These are phyloP conservation scores for Aptenodytes forsteri DNA, from an alignment of 2,113 vertebrate genomes.

Conservation along the genomic window DNA sequence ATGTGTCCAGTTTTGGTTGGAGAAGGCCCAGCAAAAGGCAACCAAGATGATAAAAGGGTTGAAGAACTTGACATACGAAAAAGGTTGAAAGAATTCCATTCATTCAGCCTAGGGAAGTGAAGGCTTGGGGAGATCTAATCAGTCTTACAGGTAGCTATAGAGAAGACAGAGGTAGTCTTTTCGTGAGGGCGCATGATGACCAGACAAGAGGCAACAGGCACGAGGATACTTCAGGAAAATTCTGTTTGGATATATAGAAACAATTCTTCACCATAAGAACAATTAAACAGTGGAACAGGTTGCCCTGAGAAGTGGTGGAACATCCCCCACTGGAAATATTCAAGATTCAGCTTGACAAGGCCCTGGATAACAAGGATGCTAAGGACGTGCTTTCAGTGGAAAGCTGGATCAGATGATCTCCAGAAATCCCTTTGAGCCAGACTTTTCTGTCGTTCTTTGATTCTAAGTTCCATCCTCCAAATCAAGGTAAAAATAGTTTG, in stretches of 20 bases:
- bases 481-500: background rate
- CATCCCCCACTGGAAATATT: background rate
- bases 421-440: background rate
- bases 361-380: background rate
- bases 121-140: background rate
- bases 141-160: background rate
- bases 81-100: background rate
- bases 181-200: background rate
- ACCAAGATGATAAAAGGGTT: background rate
- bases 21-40: background rate
- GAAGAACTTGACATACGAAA: background rate
- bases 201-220: background rate
- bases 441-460: background rate
- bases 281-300: background rate
- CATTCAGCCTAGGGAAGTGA: background rate
- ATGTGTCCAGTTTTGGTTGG: background rate
- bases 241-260: background rate
- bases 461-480: background rate
- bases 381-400: background rate
- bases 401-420: background rate
- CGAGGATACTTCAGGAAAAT: background rate
- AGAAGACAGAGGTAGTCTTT: background rate
- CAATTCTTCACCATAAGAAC: background rate
- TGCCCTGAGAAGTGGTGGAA: background rate
- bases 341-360: background rate